Evolutionary conservation across 2,113 vertebrate species (phyloP), one percentile per base, ranked within the genome.

Genomic region (Upupa epops): DNA sequence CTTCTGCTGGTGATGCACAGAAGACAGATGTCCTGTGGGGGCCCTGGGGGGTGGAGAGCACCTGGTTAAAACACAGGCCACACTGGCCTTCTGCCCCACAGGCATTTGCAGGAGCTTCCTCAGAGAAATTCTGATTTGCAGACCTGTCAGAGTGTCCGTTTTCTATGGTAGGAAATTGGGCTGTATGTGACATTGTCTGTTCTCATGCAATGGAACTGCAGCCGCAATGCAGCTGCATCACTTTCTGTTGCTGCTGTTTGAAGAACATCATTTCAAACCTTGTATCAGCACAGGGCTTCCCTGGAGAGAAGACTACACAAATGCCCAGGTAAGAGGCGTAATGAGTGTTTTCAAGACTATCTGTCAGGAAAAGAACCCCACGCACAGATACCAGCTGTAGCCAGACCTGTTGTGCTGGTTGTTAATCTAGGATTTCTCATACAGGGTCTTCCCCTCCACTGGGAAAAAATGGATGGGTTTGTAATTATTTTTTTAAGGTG

Each of bases 151-250:
- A 71, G 26, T 81, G 56, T 34, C 36, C 6, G 5, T 55, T 80
- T 88, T 58, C 69, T 56, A 0, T 3, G 5, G 64, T 0, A 2
- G 31, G n/a, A n/a, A n/a, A n/a, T n/a, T n/a, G n/a, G n/a, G n/a
- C n/a, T n/a, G n/a, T n/a, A n/a, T n/a, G n/a, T n/a, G n/a, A n/a
- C n/a, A n/a, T n/a, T n/a, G n/a, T n/a, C n/a, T n/a, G n/a, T n/a
- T n/a, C n/a, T n/a, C 26, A 73, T 1, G 1, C 1, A 2, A 17
- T 56, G 60, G 69, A 77, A 81, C 3, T 52, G 37, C 75, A 77
- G 42, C 12, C 51, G 76, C 4, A 7, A 12, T 51, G 79, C 46
- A 91, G 79, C 42, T 66, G 37, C 56, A 55, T 71, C 42, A 10
- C 58, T 66, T 90, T 46, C n/a, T 51, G 17, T 26, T 70, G 37